Percentiles rank a stretch among this genome's conserved stretches.
phyloP scores from a whole-genome alignment of 2,797 vertebrate species.

The Chaunax sp. region DNA sequence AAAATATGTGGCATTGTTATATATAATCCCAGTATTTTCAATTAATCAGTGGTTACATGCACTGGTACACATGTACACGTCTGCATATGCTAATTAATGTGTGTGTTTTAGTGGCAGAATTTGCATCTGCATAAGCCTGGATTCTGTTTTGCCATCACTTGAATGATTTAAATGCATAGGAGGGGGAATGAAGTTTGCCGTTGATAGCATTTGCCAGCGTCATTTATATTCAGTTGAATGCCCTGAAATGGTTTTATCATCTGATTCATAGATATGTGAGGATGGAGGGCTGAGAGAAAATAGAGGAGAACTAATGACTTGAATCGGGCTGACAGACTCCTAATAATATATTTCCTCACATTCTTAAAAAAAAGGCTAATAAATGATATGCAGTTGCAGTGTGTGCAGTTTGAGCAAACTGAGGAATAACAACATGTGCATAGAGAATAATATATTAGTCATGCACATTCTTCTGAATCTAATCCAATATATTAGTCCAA shows the following conservation, averaged over 20 bases:
- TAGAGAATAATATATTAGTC: too few relatives aligned
- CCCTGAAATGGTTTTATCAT: constrained; percentile 66
- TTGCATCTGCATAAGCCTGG: constrained; percentile 34
- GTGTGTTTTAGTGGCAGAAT: constrained; percentile 31
- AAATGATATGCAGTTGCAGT: neutral
- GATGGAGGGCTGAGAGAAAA: constrained; percentile 28
- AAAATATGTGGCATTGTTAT: constrained; percentile 10
- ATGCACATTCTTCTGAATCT: neutral
- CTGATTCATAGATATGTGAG: constrained; percentile 55
- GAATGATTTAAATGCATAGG: constrained; percentile 61
- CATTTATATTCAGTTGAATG: constrained; percentile 71
- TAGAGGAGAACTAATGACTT: constrained; percentile 6
- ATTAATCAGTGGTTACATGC: constrained; percentile 1
- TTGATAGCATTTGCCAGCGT: constrained; percentile 46
- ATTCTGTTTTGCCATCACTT: constrained; percentile 29
- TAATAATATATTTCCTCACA: neutral
- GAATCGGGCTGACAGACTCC: constrained; percentile 20
- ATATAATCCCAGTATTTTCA: constrained; percentile 11
- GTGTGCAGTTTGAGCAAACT: too few relatives aligned
- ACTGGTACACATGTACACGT: neutral
- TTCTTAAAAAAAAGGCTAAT: constrained; percentile 6
- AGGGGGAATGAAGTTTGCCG: constrained; percentile 37
- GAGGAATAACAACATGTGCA: neutral
- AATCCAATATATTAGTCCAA: too few relatives aligned
- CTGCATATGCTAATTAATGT: constrained; percentile 32